Percentiles rank a stretch among this genome's conserved stretches.
phyloP scores from a whole-genome alignment of 2,113 vertebrate species.

The Ursus arctos region DNA sequence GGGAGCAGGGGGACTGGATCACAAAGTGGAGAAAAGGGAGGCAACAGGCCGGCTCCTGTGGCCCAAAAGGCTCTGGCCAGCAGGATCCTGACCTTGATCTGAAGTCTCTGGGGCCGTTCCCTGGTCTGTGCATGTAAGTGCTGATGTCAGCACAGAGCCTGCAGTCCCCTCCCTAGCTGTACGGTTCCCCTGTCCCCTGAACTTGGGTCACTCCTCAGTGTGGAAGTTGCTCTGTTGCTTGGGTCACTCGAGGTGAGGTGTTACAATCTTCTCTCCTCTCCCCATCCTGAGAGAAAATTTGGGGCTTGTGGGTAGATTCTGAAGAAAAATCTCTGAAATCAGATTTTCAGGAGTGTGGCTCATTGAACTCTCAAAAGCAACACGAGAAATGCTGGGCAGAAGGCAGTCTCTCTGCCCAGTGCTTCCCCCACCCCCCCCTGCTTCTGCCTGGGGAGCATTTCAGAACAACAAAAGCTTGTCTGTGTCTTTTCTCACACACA shows the following conservation, averaged over 20 bases:
- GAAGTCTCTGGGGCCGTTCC: neutral
- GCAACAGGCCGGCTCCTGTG: neutral
- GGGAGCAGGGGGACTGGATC: neutral
- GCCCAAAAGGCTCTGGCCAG: neutral
- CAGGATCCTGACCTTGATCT: neutral
- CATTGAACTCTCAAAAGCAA: neutral
- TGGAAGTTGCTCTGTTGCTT: neutral
- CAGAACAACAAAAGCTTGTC: slow-evolving; percentile 60
- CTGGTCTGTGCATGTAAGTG: neutral
- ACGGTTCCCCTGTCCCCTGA: neutral
- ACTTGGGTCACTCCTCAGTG: neutral
- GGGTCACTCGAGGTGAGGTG: neutral
- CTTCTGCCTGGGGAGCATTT: slow-evolving; percentile 55
- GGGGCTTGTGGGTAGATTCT: neutral
- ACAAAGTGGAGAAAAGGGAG: neutral
- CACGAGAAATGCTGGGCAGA: slow-evolving; percentile 51
- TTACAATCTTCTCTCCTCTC: slow-evolving; percentile 26
- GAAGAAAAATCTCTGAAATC: neutral
- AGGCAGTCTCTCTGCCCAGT: neutral
- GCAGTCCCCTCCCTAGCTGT: neutral
- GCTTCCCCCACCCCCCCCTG: neutral
- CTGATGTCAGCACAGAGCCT: neutral
- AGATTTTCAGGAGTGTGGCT: neutral
- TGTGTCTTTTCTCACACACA: slow-evolving; percentile 37
- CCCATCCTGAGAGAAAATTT: neutral